A percentile compares a stretch with the other conserved stretches of the same genome.
phyloP scores from a whole-genome alignment of 2,888 invertebrate genomes.

The Phorcus lineatus region DNA sequence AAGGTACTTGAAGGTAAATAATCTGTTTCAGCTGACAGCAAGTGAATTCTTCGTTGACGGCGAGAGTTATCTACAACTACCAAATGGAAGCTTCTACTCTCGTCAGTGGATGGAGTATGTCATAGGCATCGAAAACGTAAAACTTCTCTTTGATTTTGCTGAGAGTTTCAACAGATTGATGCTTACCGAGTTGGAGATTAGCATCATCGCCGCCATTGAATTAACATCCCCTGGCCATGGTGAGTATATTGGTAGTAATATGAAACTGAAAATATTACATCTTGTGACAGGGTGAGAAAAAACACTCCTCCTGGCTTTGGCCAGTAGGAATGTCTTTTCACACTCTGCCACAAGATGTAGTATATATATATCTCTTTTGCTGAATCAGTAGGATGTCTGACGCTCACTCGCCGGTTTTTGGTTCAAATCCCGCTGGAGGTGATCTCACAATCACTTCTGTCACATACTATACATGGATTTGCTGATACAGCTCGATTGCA shows the following conservation, averaged over 20 bases:
- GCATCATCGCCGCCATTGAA: conserved; percentile 60
- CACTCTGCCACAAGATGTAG: too few species aligned
- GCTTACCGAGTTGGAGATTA: conserved; percentile 59
- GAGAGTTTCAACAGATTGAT: conserved; percentile 57
- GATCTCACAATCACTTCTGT: too few species aligned
- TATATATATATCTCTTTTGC: too few species aligned
- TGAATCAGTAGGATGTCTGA: too few species aligned
- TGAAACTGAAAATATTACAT: background rate
- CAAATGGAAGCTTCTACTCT: conserved; percentile 53
- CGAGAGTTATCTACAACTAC: conserved; percentile 56
- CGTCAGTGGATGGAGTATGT: conserved; percentile 63
- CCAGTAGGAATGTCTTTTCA: too few species aligned
- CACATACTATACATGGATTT: too few species aligned
- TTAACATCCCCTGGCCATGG: conserved; percentile 51
- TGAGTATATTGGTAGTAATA: background rate
- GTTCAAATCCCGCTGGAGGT: too few species aligned
- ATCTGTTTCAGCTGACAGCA: conserved; percentile 56
- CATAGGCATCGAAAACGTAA: conserved; percentile 56
- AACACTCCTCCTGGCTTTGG: too few species aligned
- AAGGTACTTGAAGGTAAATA: conserved; percentile 16
- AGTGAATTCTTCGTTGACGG: conserved; percentile 59
- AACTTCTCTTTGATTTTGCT: conserved; percentile 57
- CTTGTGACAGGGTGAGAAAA: too few species aligned
- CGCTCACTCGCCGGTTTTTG: too few species aligned
- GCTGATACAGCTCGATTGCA: too few species aligned